Conservation (phyloP, 2,797 vertebrate species). For the Vespertilio murinus region DNA sequence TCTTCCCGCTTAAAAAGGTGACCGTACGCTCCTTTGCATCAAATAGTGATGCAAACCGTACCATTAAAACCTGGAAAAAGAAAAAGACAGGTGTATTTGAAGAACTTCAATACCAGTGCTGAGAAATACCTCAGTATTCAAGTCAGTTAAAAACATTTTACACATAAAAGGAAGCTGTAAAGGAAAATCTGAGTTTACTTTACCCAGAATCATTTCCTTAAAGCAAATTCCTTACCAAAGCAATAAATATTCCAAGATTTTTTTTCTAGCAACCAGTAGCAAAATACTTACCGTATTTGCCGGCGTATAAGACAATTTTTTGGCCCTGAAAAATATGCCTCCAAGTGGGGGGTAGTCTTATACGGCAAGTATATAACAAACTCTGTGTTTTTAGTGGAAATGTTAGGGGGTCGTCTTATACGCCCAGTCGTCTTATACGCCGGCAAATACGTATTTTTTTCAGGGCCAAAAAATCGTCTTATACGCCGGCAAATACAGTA, state of each 20-base stretch:
- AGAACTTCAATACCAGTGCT: neutral
- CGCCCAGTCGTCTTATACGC: no score
- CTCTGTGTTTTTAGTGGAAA: no score
- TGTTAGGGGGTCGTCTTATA: no score
- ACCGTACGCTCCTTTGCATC: slow-evolving; percentile 94
- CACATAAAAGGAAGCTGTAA: neutral
- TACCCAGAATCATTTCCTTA: slow-evolving; percentile 21
- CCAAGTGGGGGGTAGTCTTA: no score
- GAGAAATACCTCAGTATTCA: slow-evolving; percentile 32
- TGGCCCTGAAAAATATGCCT: no score
- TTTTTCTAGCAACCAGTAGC: neutral
- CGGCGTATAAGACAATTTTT: no score
- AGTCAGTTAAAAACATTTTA: slow-evolving; percentile 43
- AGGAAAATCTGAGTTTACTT: slow-evolving; percentile 12
- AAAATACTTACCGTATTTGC: no score
- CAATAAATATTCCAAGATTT: slow-evolving; percentile 35
- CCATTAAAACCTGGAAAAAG: slow-evolving; percentile 94
- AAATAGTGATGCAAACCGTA: slow-evolving; percentile 96
- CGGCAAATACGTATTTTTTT: no score
- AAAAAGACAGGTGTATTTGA: slow-evolving; percentile 52
- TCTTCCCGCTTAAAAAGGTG: slow-evolving; percentile 95
- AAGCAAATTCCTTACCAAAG: slow-evolving; percentile 48
- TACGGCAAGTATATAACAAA: no score
- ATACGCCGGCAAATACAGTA: no score
- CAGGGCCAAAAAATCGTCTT: no score